Percentiles rank a stretch among this genome's conserved stretches.
phyloP scores from a whole-genome alignment of 2,797 vertebrate species.

The Anomalospiza imberbis region DNA sequence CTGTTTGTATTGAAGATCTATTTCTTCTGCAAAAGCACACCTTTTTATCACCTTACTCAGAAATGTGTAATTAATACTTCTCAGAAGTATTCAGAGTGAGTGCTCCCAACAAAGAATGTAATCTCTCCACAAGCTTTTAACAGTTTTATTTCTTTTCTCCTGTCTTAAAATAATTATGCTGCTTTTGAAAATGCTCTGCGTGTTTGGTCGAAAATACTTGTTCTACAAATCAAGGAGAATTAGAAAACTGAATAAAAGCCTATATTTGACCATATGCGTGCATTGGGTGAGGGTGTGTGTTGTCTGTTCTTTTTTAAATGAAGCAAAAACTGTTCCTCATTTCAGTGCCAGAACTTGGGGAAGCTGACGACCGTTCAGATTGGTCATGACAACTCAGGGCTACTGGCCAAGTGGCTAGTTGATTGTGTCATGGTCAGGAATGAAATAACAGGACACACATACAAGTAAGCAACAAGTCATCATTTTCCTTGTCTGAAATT shows the following conservation, averaged over 20 bases:
- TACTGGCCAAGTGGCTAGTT: conserved; percentile 97
- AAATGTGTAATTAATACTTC: not conserved
- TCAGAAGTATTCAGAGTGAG: not conserved
- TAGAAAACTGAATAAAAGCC: not conserved
- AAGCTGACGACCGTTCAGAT: conserved; percentile 94
- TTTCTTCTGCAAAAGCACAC: not conserved
- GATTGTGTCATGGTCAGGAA: conserved; percentile 98
- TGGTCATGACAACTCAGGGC: conserved; percentile 95
- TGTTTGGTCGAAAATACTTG: not conserved
- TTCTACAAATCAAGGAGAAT: not conserved
- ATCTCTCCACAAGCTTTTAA: not conserved
- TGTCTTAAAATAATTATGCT: not conserved
- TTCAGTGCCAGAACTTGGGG: conserved; percentile 95
- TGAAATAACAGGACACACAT: conserved; percentile 95
- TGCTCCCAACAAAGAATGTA: not conserved
- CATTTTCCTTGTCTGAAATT: not conserved
- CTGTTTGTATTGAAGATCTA: not conserved
- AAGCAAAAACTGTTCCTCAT: conserved; percentile 37
- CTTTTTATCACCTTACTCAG: not conserved
- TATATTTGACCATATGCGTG: not conserved
- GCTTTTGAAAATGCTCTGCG: not conserved
- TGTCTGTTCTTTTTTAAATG: not conserved
- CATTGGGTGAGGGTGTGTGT: not conserved
- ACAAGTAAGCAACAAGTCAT: conserved; percentile 81
- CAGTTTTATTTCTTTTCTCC: not conserved